Evolutionary conservation across 92 coral and sea anemone genomes (phyloP).

Genomic region (Micromussa lordhowensis): DNA sequence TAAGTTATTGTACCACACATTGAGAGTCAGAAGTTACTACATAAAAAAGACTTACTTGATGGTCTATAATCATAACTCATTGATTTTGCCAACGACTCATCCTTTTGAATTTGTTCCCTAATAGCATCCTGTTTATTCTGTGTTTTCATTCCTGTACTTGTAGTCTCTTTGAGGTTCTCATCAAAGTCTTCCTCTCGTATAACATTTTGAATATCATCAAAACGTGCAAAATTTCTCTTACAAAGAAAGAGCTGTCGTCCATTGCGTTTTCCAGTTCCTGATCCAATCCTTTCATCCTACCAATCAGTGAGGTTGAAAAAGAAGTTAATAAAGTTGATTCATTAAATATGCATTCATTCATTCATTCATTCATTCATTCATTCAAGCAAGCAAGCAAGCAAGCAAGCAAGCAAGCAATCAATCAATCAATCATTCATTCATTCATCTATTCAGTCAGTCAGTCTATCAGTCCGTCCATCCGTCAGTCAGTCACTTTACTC

Average conservation of each 20-base stretch:
- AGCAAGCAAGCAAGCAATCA: no score
- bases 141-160: background rate
- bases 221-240: constrained; percentile 58
- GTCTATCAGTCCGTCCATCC: no score
- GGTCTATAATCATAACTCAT: background rate
- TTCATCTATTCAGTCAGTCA: no score
- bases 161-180: constrained; percentile 4
- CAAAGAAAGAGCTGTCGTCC: constrained; percentile 62
- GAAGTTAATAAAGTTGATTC: background rate
- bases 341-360: no score
- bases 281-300: constrained; percentile 68
- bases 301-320: no score
- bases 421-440: no score
- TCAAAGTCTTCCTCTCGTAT: constrained; percentile 64
- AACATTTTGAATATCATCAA: constrained; percentile 59
- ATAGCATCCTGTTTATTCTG: background rate
- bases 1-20: no score
- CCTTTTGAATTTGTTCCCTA: background rate
- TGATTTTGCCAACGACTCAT: background rate
- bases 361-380: no score
- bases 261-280: constrained; percentile 69
- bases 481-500: no score
- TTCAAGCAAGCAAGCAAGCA: no score
- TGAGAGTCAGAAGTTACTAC: no score
- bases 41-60: background rate